Evolutionary conservation across 1,140 invertebrate genomes (phyloP).

Genomic region (Formica exsecta): DNA sequence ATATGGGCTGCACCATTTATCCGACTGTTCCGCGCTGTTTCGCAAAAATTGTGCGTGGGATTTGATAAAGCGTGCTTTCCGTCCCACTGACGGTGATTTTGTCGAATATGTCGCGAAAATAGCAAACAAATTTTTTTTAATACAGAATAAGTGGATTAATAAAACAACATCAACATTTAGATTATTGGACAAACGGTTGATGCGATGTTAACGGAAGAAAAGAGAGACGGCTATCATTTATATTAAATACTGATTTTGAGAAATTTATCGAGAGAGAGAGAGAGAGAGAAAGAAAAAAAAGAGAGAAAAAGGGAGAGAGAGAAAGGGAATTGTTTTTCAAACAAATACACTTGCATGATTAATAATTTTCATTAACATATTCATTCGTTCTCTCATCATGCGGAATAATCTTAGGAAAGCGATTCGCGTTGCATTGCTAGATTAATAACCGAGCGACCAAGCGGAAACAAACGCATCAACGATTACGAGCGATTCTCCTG

Average conservation of each 20-base stretch:
- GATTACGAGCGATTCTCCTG: background rate
- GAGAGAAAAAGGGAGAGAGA: too few relatives aligned
- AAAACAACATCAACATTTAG: background rate
- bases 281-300: too few relatives aligned
- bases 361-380: background rate
- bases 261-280: background rate
- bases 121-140: background rate
- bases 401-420: conserved; percentile 5
- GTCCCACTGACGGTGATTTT: background rate
- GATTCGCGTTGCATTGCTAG: background rate
- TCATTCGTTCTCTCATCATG: background rate
- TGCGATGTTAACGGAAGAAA: background rate
- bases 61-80: conserved; percentile 5
- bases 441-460: conserved; percentile 19
- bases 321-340: background rate
- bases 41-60: conserved; percentile 31
- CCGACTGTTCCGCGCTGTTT: conserved; percentile 20
- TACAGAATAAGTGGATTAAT: background rate
- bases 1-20: conserved; percentile 27
- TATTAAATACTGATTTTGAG: background rate
- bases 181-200: background rate
- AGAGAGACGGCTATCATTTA: too few relatives aligned
- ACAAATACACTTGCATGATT: background rate
- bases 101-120: conserved; percentile 2
- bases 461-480: conserved; percentile 11